Evolutionary conservation across 2,888 invertebrate species (phyloP), one percentile per base, ranked within the genome.

Genomic region (Agrypnus murinus): DNA sequence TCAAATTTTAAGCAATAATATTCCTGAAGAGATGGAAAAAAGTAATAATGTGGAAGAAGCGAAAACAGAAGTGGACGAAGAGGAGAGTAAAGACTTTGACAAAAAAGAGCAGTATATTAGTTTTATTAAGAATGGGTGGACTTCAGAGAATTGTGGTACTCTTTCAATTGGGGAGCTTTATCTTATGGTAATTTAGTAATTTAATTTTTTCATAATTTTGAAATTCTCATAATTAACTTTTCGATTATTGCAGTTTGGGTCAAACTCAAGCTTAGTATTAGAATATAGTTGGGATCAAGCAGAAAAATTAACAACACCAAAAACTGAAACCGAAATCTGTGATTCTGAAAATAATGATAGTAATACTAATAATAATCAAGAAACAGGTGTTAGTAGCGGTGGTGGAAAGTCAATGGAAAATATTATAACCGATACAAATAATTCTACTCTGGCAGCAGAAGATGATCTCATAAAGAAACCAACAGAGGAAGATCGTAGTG

Each of bases 91-190:
- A 10, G 59, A 69, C 32, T 17, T 40, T 12, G 71, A 74, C 8
- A 77, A 75, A 43, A 74, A 75, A 45, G 73, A 76, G 40, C 72
- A 74, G 43, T 78, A 82, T 74, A 83, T 85, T 45, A 77, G 77
- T 19, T 88, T 88, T 81, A 87, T 91, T 12, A 84, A 86, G 71
- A 86, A 87, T 69, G 97, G 97, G 0, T 97, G 97, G 96, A 95
- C 93, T 62, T 82, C 89, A 7, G 86, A 89, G 12, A 93, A 92
- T 81, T 91, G 93, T 0, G 93, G 93, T 6, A 92, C 93, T 34
- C 89, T 97, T 45, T 95, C 95, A 3, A 89, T 98, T 32, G 97
- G 97, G 0, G 97, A 98, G 86, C 86, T 97, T 65, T 97, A 96
- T 86, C 88, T 97, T 57, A 95, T 97, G 92, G 93, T 95, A 81